Conservation (phyloP, 1,140 invertebrate species). For the Meloidogyne exigua region DNA sequence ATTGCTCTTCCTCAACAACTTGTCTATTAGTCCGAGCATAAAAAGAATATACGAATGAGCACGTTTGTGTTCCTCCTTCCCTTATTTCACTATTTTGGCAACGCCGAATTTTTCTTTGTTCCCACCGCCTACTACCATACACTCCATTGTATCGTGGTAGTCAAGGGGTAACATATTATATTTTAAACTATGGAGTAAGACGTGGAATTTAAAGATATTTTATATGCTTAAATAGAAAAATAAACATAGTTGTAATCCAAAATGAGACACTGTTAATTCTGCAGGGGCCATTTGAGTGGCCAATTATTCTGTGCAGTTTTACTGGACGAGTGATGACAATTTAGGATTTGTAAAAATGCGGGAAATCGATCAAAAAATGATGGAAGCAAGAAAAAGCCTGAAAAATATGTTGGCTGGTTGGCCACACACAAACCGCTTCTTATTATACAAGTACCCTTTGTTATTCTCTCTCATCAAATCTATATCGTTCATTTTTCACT, state of each 20-base stretch:
- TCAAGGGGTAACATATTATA: too few relatives aligned
- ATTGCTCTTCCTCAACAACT: too few relatives aligned
- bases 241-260: too few relatives aligned
- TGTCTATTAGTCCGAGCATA: background rate
- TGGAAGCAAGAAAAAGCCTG: background rate
- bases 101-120: background rate
- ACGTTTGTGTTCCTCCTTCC: background rate
- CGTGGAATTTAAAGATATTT: background rate
- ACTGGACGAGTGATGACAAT: background rate
- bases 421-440: background rate
- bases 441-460: background rate
- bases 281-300: background rate
- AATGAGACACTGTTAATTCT: too few relatives aligned
- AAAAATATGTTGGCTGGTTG: background rate
- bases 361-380: background rate
- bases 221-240: too few relatives aligned
- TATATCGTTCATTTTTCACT: conserved; percentile 2
- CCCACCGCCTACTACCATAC: background rate
- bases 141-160: background rate
- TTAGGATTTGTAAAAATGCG: background rate
- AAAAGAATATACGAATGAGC: background rate
- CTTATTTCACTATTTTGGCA: background rate
- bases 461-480: background rate
- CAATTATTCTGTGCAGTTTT: background rate
- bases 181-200: too few relatives aligned